phyloP scores from a whole-genome alignment of 2,888 invertebrate genomes.

The Eristalinus aeneus region DNA sequence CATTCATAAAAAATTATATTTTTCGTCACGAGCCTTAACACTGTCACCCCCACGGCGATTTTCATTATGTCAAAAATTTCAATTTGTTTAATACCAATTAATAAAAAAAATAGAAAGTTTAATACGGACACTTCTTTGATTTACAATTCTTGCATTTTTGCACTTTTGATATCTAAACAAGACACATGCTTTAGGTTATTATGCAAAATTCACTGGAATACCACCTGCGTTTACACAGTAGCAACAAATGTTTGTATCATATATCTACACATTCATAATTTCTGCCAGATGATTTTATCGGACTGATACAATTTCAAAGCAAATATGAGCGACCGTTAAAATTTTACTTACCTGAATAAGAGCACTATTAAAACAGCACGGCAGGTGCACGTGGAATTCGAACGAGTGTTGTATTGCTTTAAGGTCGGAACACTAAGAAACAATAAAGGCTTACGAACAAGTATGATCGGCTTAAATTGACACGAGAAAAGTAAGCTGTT shows the following conservation, averaged over 20 bases:
- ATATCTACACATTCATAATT: neutral
- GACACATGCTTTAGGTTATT: neutral
- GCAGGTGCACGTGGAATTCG: neutral
- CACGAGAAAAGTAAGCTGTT: neutral
- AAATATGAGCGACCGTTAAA: neutral
- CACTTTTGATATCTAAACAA: neutral
- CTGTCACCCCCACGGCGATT: neutral
- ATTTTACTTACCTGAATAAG: neutral
- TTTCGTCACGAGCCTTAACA: neutral
- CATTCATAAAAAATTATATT: neutral
- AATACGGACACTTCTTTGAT: neutral
- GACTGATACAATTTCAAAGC: neutral
- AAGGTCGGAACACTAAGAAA: neutral
- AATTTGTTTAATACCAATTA: neutral
- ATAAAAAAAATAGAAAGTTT: neutral
- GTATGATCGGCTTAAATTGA: neutral
- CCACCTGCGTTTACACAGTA: neutral
- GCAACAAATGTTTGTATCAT: neutral
- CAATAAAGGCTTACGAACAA: neutral
- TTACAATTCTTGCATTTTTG: neutral
- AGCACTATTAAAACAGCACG: neutral
- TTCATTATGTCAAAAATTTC: slow-evolving; percentile 8
- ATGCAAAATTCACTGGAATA: neutral
- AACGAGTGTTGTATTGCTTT: neutral
- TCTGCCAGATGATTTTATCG: neutral